Percentiles rank a stretch among this genome's conserved stretches.
Evolutionary conservation across 2,797 vertebrate species (phyloP).

Genomic region (Sebastes itinus): DNA sequence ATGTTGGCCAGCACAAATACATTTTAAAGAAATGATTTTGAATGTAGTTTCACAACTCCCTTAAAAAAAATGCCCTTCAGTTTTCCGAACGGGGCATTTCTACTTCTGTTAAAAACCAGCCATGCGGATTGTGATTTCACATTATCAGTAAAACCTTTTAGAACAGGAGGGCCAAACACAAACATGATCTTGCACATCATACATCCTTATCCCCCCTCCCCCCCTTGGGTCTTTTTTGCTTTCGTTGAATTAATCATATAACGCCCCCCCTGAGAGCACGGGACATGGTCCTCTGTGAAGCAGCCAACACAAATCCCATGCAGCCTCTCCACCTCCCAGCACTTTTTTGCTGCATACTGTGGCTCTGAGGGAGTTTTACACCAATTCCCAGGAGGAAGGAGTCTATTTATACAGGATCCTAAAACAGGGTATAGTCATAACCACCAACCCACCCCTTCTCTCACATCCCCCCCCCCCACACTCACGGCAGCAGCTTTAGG

Average conservation of each 20-base stretch:
- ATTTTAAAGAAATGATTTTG: background rate
- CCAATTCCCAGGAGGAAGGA: conserved; percentile 57
- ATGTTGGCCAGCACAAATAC: background rate
- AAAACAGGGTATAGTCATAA: conserved; percentile 55
- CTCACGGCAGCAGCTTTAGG: conserved; percentile 52
- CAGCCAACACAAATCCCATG: conserved; percentile 48
- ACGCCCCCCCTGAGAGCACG: conserved; percentile 16
- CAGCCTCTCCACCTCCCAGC: conserved; percentile 51
- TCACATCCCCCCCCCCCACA: background rate
- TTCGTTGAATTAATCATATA: conserved; percentile 52
- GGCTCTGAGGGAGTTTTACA: conserved; percentile 60
- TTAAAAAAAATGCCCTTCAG: background rate
- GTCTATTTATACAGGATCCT: conserved; percentile 71
- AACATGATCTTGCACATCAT: conserved; percentile 19
- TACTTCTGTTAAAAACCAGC: background rate
- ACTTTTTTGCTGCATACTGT: conserved; percentile 37
- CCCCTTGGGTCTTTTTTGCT: conserved; percentile 9
- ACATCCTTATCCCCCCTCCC: background rate
- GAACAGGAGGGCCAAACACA: background rate
- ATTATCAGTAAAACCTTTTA: background rate
- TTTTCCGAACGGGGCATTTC: background rate
- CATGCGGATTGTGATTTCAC: background rate
- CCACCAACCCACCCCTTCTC: background rate
- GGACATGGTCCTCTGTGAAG: conserved; percentile 38
- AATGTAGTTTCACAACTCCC: background rate